Percentiles rank a stretch among this genome's conserved stretches.
phyloP scores from a whole-genome alignment of 1,140 invertebrate species.

The Octopus bimaculoides region DNA sequence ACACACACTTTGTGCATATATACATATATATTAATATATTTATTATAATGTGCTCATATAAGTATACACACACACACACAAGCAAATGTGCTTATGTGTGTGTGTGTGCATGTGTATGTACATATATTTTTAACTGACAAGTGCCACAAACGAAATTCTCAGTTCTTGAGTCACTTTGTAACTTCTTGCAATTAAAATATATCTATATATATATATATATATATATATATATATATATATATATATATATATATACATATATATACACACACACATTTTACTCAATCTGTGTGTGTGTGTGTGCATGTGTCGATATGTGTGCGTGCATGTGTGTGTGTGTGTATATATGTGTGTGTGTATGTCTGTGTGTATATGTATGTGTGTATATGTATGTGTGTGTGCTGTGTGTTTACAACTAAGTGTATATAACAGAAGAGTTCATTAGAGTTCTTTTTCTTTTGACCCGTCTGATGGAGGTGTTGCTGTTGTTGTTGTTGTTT shows the following conservation, averaged over 20 bases:
- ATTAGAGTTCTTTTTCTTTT: neutral
- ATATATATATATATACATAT: slow-evolving; percentile 2
- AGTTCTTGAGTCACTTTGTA: no score
- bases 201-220: slow-evolving; percentile 1
- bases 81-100: neutral
- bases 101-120: neutral
- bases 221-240: slow-evolving; percentile 2
- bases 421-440: neutral
- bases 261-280: neutral
- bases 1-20: neutral
- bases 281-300: no score
- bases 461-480: neutral
- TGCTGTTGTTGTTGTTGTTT: neutral
- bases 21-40: neutral
- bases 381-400: neutral
- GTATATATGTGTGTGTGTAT: neutral
- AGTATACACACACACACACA: neutral
- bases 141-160: no score
- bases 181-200: neutral
- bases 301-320: neutral
- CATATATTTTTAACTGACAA: no score
- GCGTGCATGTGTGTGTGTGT: neutral
- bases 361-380: neutral
- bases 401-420: neutral
- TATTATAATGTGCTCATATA: neutral